Percentiles rank a stretch among this genome's conserved stretches.
Evolutionary conservation across 23 tunicate genomes (phyloP).

Genomic region (Halocynthia roretzi): DNA sequence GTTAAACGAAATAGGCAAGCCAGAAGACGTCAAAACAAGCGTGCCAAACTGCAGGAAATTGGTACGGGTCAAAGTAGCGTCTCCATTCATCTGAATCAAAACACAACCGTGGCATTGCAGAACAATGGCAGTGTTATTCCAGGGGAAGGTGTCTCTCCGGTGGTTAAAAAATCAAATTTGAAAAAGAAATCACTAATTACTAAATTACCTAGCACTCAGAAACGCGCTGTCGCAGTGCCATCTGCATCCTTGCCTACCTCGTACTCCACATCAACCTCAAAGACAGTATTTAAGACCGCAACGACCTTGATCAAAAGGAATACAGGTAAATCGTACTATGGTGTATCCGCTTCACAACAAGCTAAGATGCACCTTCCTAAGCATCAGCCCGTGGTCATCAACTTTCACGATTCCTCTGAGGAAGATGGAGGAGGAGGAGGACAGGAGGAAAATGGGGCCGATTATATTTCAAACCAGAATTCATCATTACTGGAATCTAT

Average conservation of each 20-base stretch:
- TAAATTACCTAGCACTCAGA: not conserved
- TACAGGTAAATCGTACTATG: not conserved
- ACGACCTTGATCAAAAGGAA: constrained; percentile 12
- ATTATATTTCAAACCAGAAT: constrained; percentile 10
- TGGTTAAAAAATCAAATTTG: too few species aligned
- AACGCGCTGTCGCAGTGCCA: not conserved
- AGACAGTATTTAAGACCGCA: constrained; percentile 14
- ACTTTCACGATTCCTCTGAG: constrained; percentile 40
- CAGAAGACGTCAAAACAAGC: too few species aligned
- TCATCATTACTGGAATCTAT: too few species aligned
- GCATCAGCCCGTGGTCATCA: constrained; percentile 57
- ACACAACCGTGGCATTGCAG: too few species aligned
- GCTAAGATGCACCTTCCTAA: constrained; percentile 2
- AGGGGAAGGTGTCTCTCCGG: too few species aligned
- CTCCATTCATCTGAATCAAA: too few species aligned
- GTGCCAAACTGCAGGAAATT: too few species aligned
- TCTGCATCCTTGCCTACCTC: not conserved
- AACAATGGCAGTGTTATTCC: too few species aligned
- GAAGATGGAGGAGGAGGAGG: constrained; percentile 45
- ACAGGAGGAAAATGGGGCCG: constrained; percentile 13
- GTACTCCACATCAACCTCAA: not conserved
- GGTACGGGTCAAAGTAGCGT: too few species aligned
- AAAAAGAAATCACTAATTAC: not conserved
- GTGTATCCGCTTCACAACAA: not conserved
- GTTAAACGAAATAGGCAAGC: too few species aligned